Conservation (phyloP, 2,888 invertebrate genomes). For the Eurois occulta region DNA sequence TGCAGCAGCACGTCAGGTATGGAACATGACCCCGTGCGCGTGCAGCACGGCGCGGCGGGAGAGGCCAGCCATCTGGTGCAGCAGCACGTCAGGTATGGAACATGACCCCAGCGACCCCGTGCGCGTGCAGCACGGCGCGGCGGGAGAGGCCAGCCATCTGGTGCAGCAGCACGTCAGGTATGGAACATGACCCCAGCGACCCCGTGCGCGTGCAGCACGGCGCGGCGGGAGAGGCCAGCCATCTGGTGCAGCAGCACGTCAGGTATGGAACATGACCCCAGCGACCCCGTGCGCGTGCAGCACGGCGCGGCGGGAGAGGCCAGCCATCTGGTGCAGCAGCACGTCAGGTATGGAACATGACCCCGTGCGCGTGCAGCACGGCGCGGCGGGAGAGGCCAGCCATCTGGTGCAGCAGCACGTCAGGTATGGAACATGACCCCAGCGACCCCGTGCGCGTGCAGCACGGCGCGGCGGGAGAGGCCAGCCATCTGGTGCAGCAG, state of each 20-base stretch:
- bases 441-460: slow-evolving; percentile 98
- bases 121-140: slow-evolving; percentile 97
- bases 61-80: slow-evolving; percentile 98
- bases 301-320: slow-evolving; percentile 98
- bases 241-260: slow-evolving; percentile 97
- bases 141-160: slow-evolving; percentile 98
- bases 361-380: slow-evolving; percentile 98
- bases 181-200: slow-evolving; percentile 86
- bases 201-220: slow-evolving; percentile 99
- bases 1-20: slow-evolving; percentile 95
- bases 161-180: slow-evolving; percentile 96
- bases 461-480: slow-evolving; percentile 98
- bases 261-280: slow-evolving; percentile 73
- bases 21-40: slow-evolving; percentile 96
- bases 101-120: slow-evolving; percentile 93
- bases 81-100: slow-evolving; percentile 93
- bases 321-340: slow-evolving; percentile 97
- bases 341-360: slow-evolving; percentile 93
- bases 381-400: slow-evolving; percentile 97
- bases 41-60: slow-evolving; percentile 97
- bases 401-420: slow-evolving; percentile 98
- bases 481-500: slow-evolving; percentile 98
- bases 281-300: slow-evolving; percentile 98
- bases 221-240: slow-evolving; percentile 97
- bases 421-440: slow-evolving; percentile 73